These are phyloP conservation scores for Acipenser oxyrinchus DNA, from an alignment of 2,797 vertebrate genomes.

Conservation along the genomic window DNA sequence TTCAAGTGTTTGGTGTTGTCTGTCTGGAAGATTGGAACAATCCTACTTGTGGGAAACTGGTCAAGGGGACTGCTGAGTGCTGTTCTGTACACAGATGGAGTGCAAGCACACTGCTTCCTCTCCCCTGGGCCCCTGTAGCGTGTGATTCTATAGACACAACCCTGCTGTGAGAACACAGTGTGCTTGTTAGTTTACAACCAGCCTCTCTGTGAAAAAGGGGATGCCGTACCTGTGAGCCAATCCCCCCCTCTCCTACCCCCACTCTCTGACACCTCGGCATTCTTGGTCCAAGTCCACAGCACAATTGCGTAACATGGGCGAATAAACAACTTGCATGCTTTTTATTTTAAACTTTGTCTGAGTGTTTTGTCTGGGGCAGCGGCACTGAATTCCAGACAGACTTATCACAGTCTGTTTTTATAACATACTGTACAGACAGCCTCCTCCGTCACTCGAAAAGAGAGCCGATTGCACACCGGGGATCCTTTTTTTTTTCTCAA, in stretches of 20 bases:
- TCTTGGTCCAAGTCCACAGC: conserved; percentile 37
- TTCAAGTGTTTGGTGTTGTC: neutral
- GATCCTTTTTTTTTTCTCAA: neutral
- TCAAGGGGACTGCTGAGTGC: neutral
- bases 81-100: neutral
- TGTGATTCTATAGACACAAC: conserved; percentile 9
- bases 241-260: conserved; percentile 12
- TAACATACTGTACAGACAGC: conserved; percentile 43
- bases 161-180: neutral
- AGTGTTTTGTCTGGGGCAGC: conserved; percentile 52
- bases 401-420: conserved; percentile 53
- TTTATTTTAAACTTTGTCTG: conserved; percentile 22
- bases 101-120: neutral
- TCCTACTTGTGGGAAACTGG: neutral
- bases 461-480: conserved; percentile 1
- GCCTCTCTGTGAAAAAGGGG: conserved; percentile 10
- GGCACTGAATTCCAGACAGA: conserved; percentile 58
- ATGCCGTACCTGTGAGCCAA: neutral
- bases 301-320: conserved; percentile 45
- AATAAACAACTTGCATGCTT: conserved; percentile 45
- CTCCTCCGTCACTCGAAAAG: conserved; percentile 30
- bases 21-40: neutral
- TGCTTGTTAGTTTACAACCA: neutral
- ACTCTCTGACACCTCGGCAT: conserved; percentile 16
- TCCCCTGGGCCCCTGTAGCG: neutral